phyloP scores from a whole-genome alignment of 2,888 invertebrate genomes.

The Hypomecis atomaria region DNA sequence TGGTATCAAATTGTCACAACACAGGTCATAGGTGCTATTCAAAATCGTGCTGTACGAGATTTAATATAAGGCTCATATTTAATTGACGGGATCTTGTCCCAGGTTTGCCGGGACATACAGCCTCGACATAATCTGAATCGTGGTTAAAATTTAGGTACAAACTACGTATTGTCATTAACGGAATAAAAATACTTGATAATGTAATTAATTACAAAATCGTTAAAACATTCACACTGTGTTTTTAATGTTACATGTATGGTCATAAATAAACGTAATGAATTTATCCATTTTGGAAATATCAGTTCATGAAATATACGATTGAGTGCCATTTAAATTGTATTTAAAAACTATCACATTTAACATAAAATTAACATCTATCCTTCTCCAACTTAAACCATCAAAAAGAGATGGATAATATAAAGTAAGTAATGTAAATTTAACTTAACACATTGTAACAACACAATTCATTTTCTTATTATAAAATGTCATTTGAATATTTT shows the following conservation, averaged over 20 bases:
- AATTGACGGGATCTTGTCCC: not conserved
- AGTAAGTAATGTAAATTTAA: not conserved
- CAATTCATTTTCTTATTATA: constrained; percentile 14
- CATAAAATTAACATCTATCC: not conserved
- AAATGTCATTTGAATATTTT: constrained; percentile 15
- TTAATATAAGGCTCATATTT: not conserved
- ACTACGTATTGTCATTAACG: not conserved
- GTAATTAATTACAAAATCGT: not conserved
- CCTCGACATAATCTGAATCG: not conserved
- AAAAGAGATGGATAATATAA: not conserved
- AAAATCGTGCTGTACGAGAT: too few species aligned
- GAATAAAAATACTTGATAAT: not conserved
- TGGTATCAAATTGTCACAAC: too few species aligned
- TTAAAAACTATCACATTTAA: not conserved
- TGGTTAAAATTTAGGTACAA: not conserved
- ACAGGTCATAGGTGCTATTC: too few species aligned
- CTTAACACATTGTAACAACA: constrained; percentile 10
- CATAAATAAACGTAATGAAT: not conserved
- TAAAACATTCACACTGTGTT: not conserved
- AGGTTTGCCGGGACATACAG: not conserved
- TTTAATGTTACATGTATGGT: not conserved
- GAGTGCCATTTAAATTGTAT: constrained; percentile 1
- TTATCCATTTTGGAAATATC: not conserved
- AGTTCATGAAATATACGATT: constrained; percentile 2
- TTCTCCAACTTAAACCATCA: not conserved